Evolutionary conservation across 2,888 invertebrate species (phyloP).

Genomic region (Megastigmus dorsalis): DNA sequence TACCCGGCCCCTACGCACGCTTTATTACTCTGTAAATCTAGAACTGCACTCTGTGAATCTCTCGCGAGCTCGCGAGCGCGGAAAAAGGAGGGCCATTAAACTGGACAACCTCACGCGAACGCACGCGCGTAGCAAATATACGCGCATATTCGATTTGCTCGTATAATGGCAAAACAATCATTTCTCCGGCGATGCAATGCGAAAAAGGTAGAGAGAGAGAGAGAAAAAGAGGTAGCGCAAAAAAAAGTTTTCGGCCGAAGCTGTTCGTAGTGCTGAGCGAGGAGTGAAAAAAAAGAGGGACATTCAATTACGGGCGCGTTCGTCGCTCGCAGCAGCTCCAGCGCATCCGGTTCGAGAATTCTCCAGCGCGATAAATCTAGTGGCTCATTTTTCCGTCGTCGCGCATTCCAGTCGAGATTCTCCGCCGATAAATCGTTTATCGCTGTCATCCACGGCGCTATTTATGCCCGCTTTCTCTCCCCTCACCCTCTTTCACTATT

Average conservation of each 20-base stretch:
- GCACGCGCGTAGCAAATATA: no score
- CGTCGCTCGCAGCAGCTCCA: background rate
- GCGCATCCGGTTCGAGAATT: constrained; percentile 19
- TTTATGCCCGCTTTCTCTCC: constrained; percentile 15
- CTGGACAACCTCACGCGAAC: no score
- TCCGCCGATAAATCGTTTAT: constrained; percentile 46
- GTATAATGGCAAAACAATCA: background rate
- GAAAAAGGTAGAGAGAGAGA: background rate
- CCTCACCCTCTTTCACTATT: background rate
- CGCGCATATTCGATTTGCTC: no score
- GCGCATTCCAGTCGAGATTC: constrained; percentile 42
- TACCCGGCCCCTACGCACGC: no score
- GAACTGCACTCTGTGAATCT: no score
- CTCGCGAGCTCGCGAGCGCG: no score
- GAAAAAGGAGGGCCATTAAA: no score
- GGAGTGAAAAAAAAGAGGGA: background rate
- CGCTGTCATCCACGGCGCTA: constrained; percentile 36
- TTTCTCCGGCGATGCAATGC: background rate
- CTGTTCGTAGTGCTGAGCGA: background rate
- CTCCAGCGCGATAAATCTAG: constrained; percentile 33
- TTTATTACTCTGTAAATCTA: no score
- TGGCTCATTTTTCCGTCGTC: constrained; percentile 47
- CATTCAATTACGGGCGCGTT: constrained; percentile 38
- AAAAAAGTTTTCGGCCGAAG: background rate
- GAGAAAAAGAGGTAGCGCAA: background rate